Base-by-base conservation (phyloP, 2,888 invertebrate species). In the Cerastis leucographa region DNA sequence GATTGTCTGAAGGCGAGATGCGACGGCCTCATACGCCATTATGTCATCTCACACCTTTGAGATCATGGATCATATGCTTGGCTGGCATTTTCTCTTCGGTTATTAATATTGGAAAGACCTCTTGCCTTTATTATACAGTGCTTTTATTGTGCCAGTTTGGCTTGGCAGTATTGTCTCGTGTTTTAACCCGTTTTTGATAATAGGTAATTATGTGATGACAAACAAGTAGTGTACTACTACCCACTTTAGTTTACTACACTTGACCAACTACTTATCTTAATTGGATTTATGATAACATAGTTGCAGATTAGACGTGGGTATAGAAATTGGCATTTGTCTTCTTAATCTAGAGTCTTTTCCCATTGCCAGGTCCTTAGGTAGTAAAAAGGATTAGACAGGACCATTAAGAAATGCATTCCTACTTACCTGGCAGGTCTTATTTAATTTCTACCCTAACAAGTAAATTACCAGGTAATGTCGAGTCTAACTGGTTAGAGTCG, bases 31-130 rank as follows among this genome's bases (percentile, higher is more conserved):
- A 78, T 84, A 84, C 81, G 83, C 86, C 87, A 89, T 90, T 91
- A 89, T 90, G 92, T 92, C 92, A 91, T 88, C 90, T 88, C 88
- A 75, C 88, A 83, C 89, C 89, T 89, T 86, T 86, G 61, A 80
- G 89, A 78, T 89, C 90, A 88, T 92, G 89, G 89, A 91, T 92
- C 91, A 90, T 84, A 85, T 78, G 84, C 76, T 74, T 70, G 68
- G 74, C 81, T 85, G 81, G 76, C 78, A 85, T 76, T 85, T 88
- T 84, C 85, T 56, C 42, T 86, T 77, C 71, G 77, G 74, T 80
- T 88, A 88, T 88, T 87, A 87, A 87, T 87, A 85, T 87, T 77
- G 76, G 69, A 64, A 85, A 85, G 78, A 79, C 80, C 71, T 79
- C 76, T 85, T 65, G 51, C 73, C 54, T 73, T 83, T 78, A 84